phyloP scores from a whole-genome alignment of 2,888 invertebrate genomes.

The Oeneis ivallda region DNA sequence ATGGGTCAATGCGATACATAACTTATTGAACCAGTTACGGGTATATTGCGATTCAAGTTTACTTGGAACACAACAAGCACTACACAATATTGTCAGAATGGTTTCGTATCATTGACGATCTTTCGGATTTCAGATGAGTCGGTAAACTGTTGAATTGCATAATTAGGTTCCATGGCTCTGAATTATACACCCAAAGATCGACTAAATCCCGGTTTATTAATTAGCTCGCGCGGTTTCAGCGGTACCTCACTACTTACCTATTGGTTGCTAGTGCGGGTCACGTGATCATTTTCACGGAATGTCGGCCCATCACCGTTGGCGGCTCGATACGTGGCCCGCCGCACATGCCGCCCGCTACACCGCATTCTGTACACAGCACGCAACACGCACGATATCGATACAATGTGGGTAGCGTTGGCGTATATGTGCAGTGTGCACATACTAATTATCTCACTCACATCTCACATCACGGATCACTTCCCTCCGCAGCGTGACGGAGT shows the following conservation, averaged over 20 bases:
- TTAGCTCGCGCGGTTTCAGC: conserved; percentile 10
- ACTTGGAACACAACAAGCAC: conserved; percentile 13
- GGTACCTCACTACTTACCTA: neutral
- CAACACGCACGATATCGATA: conserved; percentile 44
- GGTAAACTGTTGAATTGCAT: neutral
- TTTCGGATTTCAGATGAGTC: neutral
- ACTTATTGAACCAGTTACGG: conserved; percentile 35
- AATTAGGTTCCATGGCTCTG: neutral
- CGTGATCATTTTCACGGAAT: conserved; percentile 35
- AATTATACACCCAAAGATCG: neutral
- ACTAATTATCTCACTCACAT: no score
- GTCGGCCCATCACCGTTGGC: conserved; percentile 42
- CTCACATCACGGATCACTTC: no score
- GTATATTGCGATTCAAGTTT: conserved; percentile 32
- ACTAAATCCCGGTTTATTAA: neutral
- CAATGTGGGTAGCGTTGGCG: conserved; percentile 6
- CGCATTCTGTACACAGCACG: conserved; percentile 44
- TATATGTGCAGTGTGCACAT: conserved; percentile 7
- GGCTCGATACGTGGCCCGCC: conserved; percentile 46
- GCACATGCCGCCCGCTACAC: conserved; percentile 49
- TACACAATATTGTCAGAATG: no score
- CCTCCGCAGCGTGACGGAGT: no score
- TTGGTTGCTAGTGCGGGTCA: conserved; percentile 5
- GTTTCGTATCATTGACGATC: no score
- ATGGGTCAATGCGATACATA: conserved; percentile 36